phyloP scores from a whole-genome alignment of 2,888 invertebrate species.

The Diarsia brunnea region DNA sequence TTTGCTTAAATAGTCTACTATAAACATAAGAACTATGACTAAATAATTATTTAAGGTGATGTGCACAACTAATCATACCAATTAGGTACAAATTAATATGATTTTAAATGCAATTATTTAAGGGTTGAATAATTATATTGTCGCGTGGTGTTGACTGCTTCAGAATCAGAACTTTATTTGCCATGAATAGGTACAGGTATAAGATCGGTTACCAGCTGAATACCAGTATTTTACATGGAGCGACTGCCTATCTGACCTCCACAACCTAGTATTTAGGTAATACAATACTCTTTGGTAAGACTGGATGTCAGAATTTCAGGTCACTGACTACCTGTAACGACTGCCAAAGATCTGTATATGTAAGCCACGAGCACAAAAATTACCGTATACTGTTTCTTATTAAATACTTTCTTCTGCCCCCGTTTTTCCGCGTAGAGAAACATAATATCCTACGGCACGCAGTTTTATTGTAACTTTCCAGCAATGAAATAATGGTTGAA shows the following conservation, averaged over 20 bases:
- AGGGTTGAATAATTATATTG: neutral
- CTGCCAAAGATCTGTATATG: no score
- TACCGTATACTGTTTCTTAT: neutral
- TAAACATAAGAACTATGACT: conserved; percentile 16
- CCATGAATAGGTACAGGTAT: no score
- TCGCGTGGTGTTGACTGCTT: neutral
- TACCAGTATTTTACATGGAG: no score
- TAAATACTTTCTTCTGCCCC: neutral
- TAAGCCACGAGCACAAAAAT: no score
- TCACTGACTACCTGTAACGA: no score
- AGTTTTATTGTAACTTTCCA: neutral
- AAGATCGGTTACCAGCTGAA: no score
- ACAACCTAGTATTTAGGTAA: no score
- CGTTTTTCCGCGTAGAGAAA: neutral
- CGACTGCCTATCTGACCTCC: no score
- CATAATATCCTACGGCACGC: neutral
- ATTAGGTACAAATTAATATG: neutral
- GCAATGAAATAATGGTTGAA: no score
- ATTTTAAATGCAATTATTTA: neutral
- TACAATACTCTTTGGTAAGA: no score
- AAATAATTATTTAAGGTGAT: conserved; percentile 34
- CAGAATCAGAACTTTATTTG: no score
- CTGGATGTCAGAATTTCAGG: no score
- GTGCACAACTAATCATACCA: conserved; percentile 24
- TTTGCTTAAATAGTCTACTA: conserved; percentile 26